Evolutionary conservation across 1,140 invertebrate genomes (phyloP).

Genomic region (Ceratitis capitata): DNA sequence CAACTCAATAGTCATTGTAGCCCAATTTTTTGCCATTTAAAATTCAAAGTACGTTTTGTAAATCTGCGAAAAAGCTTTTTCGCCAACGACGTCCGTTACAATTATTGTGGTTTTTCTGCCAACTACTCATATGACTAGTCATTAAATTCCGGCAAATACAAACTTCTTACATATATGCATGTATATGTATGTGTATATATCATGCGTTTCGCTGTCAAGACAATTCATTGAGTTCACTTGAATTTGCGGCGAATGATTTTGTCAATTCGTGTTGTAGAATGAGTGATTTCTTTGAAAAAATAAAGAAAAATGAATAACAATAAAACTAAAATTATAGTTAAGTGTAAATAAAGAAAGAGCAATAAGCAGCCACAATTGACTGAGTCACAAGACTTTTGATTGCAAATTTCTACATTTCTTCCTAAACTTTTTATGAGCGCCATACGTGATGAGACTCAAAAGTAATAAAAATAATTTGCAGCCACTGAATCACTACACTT

Average conservation of each 20-base stretch:
- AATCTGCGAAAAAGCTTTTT: not conserved
- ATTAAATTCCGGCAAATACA: not conserved
- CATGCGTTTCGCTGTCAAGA: no score
- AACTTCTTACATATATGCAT: not conserved
- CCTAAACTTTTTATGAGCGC: no score
- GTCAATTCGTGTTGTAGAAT: not conserved
- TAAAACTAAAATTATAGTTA: no score
- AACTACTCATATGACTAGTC: not conserved
- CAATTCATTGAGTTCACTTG: not conserved
- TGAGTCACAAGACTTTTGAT: not conserved
- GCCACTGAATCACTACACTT: no score
- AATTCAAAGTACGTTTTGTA: not conserved
- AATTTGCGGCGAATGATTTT: not conserved
- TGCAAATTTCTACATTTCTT: not conserved
- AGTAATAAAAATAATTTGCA: no score
- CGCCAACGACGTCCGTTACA: not conserved
- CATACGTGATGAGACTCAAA: not conserved
- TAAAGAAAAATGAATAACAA: no score
- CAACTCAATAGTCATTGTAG: not conserved
- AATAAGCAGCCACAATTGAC: not conserved
- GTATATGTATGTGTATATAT: no score
- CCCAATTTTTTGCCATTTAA: not conserved
- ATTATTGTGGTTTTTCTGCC: slow-evolving; percentile 9
- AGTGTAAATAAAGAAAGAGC: not conserved
- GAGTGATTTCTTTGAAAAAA: no score